Evolutionary conservation across 2,797 vertebrate species (phyloP), one percentile per base, ranked within the genome.

Genomic region (Typhlichthys subterraneus): DNA sequence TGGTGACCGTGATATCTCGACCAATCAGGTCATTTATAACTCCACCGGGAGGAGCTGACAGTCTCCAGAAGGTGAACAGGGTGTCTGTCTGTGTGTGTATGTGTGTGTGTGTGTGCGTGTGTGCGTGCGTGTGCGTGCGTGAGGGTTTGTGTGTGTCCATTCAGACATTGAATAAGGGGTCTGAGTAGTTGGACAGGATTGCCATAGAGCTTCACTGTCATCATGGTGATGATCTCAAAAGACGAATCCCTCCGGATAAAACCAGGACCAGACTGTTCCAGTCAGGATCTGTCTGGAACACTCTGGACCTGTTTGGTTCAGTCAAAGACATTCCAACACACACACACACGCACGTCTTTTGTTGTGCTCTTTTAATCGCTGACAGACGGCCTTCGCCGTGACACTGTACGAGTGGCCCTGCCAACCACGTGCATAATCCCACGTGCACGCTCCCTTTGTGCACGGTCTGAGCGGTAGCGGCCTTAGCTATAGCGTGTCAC

Each of bases 201-300:
- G 82, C 78, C 77, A 79, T 45, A 61, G 79, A 75, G 48, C 75
- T 71, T 70, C 80, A 79, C 82, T 79, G 80, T 78, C 82, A 65
- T 84, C 38, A 42, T 42, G 7, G 9, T 9, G 38, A 42, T 42
- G 7, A 42, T 9, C 38, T 42, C 38, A 42, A 42, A 42, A 42
- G 38, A 42, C 5, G 9, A 9, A 42, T 42, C 38, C 38, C 9
- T 42, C 38, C 38, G 8, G 38, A 42, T 1, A 42, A 38, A 42
- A 4, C 38, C 38, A 42, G 38, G 38, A 8, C 38, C 38, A 42
- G 38, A 8, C 38, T 42, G 38, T 7, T 8, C 38, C 38, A 42
- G 38, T 42, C 38, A 7, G 38, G 38, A 9, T 38, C 38, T 38
- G 38, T 38, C 38, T 38, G 38, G 38, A 38, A 6, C 38, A 38